These are phyloP conservation scores for Caradrina kadenii DNA, from an alignment of 2,888 invertebrate genomes.

Conservation along the genomic window DNA sequence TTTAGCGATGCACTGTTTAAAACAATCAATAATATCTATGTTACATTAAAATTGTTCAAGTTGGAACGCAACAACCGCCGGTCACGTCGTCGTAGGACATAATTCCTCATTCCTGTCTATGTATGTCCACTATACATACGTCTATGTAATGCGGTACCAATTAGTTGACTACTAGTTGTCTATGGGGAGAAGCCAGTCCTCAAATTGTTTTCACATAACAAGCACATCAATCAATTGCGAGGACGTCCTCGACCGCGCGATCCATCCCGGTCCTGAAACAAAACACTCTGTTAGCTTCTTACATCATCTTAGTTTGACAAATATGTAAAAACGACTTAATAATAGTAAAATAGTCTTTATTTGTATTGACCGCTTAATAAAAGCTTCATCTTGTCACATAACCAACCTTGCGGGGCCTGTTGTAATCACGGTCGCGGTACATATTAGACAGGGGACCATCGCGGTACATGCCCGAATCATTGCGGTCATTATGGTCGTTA, in stretches of 20 bases:
- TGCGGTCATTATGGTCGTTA: conserved; percentile 74
- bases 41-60: conserved; percentile 87
- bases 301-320: conserved; percentile 4
- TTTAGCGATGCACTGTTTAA: conserved; percentile 89
- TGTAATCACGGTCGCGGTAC: conserved; percentile 85
- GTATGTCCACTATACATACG: conserved; percentile 75
- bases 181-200: conserved; percentile 90
- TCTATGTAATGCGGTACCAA: conserved; percentile 86
- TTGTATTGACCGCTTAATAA: neutral
- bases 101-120: conserved; percentile 74
- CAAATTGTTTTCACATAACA: conserved; percentile 78
- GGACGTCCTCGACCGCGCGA: conserved; percentile 87
- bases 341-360: neutral
- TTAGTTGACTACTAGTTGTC: conserved; percentile 87
- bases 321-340: neutral
- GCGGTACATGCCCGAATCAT: conserved; percentile 66
- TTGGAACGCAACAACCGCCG: conserved; percentile 79
- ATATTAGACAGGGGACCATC: conserved; percentile 71
- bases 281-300: conserved; percentile 34
- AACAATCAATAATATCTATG: conserved; percentile 86
- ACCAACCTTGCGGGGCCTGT: conserved; percentile 84
- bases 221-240: conserved; percentile 81
- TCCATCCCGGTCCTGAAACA: conserved; percentile 86
- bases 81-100: conserved; percentile 74
- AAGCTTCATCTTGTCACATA: conserved; percentile 18